Evolutionary conservation across 2,888 invertebrate species (phyloP).

Genomic region (Acanthoscelides obtectus): DNA sequence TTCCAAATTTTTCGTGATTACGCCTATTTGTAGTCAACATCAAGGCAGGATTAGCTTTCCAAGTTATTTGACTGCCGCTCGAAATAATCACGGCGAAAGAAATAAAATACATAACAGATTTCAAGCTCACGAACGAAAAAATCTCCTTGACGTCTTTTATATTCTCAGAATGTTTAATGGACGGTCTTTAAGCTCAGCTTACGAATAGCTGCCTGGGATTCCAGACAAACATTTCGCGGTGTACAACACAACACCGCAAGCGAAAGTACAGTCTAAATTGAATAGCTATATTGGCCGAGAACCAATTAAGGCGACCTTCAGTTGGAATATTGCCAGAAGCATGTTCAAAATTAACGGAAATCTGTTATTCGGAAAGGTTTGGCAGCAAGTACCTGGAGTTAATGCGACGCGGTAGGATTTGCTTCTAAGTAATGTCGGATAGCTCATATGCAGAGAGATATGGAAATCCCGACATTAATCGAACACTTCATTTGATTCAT

Average conservation of each 20-base stretch:
- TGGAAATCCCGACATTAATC: too few relatives aligned
- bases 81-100: too few relatives aligned
- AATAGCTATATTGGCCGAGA: not conserved
- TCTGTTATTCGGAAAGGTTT: not conserved
- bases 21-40: too few relatives aligned
- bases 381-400: not conserved
- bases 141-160: not conserved
- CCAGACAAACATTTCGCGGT: not conserved
- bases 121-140: not conserved
- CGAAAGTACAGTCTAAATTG: not conserved
- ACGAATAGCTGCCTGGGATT: not conserved
- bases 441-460: too few relatives aligned
- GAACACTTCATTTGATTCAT: too few relatives aligned
- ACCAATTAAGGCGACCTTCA: not conserved
- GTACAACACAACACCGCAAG: not conserved
- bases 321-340: not conserved
- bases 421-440: too few relatives aligned
- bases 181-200: not conserved
- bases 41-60: too few relatives aligned
- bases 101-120: not conserved
- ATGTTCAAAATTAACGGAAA: not conserved
- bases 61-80: too few relatives aligned
- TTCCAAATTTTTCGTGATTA: too few relatives aligned
- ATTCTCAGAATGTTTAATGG: not conserved
- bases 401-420: not conserved